These are phyloP conservation scores for Ypsolopha sequella DNA, from an alignment of 2,888 invertebrate species.

Conservation along the genomic window DNA sequence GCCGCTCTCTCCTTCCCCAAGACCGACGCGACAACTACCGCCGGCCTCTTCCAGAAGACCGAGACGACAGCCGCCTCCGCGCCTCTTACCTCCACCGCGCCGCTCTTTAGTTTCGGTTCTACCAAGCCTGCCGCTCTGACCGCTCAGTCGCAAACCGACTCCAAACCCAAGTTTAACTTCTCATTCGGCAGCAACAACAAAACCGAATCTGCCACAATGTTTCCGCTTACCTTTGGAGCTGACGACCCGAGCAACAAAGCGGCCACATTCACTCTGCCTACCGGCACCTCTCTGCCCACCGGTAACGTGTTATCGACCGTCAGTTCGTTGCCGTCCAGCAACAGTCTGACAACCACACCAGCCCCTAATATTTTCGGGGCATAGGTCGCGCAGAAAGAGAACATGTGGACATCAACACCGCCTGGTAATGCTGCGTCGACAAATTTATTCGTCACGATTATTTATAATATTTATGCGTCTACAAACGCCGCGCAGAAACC, in stretches of 20 bases:
- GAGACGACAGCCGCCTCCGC: conserved; percentile 10
- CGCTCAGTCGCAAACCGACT: conserved; percentile 14
- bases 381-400: conserved; percentile 23
- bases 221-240: conserved; percentile 21
- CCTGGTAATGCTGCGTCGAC: conserved; percentile 5
- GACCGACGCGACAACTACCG: conserved; percentile 7
- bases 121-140: conserved; percentile 12
- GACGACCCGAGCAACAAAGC: conserved; percentile 8
- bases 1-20: conserved; percentile 10
- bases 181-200: conserved; percentile 23
- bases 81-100: conserved; percentile 14
- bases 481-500: conserved; percentile 27
- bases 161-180: conserved; percentile 38
- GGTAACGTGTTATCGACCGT: too few species aligned
- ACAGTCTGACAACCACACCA: neutral
- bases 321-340: neutral
- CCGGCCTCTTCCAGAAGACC: conserved; percentile 22
- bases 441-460: conserved; percentile 31
- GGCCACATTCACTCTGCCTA: too few species aligned
- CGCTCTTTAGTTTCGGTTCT: conserved; percentile 38
- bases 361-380: too few species aligned
- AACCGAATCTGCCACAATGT: conserved; percentile 16
- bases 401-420: conserved; percentile 32
- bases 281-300: too few species aligned
- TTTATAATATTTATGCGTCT: too few species aligned